Evolutionary conservation across 2,113 vertebrate genomes (phyloP).

Genomic region (Corythaeola cristata): DNA sequence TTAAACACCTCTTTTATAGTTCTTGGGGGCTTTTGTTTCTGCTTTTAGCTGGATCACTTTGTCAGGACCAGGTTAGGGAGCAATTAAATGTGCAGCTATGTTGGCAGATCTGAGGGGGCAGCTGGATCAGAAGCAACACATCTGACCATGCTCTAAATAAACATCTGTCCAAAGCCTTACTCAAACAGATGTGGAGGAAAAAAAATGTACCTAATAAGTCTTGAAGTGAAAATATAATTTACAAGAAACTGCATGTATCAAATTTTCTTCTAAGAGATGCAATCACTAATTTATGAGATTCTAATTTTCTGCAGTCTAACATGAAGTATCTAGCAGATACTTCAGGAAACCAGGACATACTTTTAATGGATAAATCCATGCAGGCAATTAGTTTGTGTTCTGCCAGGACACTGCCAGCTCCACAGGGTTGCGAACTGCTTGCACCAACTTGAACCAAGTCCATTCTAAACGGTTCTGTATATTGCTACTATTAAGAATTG

Average conservation of each 20-base stretch:
- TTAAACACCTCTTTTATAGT: constrained; percentile 69
- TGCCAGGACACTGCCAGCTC: neutral
- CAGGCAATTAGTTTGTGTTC: neutral
- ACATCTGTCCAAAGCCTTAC: constrained; percentile 53
- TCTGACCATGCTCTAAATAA: constrained; percentile 59
- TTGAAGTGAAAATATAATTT: constrained; percentile 42
- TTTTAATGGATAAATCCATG: neutral
- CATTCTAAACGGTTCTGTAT: neutral
- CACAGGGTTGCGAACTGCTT: neutral
- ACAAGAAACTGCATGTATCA: neutral
- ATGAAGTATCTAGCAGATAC: neutral
- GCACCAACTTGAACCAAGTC: neutral
- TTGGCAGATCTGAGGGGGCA: constrained; percentile 62
- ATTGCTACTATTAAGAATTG: neutral
- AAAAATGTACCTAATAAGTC: constrained; percentile 6
- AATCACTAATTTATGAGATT: neutral
- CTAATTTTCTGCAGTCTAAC: neutral
- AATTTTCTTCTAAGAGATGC: neutral
- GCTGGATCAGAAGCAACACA: constrained; percentile 58
- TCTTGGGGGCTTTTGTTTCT: constrained; percentile 63
- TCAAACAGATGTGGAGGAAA: constrained; percentile 37
- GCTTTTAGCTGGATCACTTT: constrained; percentile 58
- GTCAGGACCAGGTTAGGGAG: constrained; percentile 59
- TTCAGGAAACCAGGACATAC: neutral
- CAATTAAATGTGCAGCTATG: constrained; percentile 57